Evolutionary conservation across 2,888 invertebrate genomes (phyloP).

Genomic region (Tolmerus cingulatus): DNA sequence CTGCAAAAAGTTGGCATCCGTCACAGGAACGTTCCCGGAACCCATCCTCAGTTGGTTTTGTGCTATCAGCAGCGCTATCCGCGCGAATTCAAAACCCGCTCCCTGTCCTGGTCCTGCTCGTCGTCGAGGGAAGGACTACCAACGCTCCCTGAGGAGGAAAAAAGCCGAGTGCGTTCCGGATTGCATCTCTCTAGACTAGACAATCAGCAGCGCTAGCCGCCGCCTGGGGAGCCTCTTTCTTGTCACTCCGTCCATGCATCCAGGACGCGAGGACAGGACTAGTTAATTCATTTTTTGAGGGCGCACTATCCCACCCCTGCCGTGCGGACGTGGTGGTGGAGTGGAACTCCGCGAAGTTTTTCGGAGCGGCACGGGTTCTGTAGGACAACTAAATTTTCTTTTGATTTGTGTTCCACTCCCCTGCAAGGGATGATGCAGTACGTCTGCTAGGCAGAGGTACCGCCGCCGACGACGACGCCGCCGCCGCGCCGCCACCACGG

Average conservation of each 20-base stretch:
- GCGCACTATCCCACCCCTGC: background rate
- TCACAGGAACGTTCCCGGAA: slow-evolving; percentile 16
- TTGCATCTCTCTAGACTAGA: slow-evolving; percentile 10
- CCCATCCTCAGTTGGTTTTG: slow-evolving; percentile 21
- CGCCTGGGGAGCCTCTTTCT: background rate
- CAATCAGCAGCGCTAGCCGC: background rate
- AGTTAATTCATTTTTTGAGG: slow-evolving; percentile 32
- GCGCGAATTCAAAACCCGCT: background rate
- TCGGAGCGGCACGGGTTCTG: slow-evolving; percentile 2
- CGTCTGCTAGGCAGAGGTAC: slow-evolving; percentile 8
- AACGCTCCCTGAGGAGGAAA: background rate
- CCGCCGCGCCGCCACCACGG: background rate
- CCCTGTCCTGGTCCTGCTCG: background rate
- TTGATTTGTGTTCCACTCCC: slow-evolving; percentile 37
- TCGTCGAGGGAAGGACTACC: background rate
- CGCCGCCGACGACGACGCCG: background rate
- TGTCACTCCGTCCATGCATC: slow-evolving; percentile 6
- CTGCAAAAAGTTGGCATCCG: slow-evolving; percentile 15
- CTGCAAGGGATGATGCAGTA: slow-evolving; percentile 35
- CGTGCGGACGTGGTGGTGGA: background rate
- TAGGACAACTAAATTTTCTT: slow-evolving; percentile 42
- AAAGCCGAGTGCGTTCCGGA: slow-evolving; percentile 1
- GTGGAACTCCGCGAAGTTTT: background rate
- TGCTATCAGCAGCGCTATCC: slow-evolving; percentile 17
- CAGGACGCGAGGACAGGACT: slow-evolving; percentile 14